Evolutionary conservation across 2,888 invertebrate species (phyloP).

Genomic region (Calephelis perditalis): DNA sequence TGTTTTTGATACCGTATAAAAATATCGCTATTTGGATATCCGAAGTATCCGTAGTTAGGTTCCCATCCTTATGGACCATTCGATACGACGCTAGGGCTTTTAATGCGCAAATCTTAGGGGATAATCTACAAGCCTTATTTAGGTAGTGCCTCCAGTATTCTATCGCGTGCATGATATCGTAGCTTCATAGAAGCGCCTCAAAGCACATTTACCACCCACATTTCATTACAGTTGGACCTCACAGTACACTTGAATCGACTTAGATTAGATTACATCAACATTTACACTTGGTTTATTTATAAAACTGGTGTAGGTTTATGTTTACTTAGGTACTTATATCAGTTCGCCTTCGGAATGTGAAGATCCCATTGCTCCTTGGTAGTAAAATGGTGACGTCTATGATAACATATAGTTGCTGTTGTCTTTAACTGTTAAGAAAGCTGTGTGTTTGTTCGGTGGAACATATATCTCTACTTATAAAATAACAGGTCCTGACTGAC

Average conservation of each 20-base stretch:
- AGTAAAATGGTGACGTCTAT: too few species aligned
- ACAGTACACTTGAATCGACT: constrained; percentile 10
- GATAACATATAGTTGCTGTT: too few species aligned
- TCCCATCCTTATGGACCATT: background rate
- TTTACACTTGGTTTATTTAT: background rate
- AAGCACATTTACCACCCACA: constrained; percentile 27
- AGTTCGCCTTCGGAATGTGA: too few species aligned
- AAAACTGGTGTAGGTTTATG: too few species aligned
- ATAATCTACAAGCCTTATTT: constrained; percentile 35
- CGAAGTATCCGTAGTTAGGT: background rate
- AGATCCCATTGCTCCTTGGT: too few species aligned
- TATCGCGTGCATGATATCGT: constrained; percentile 26
- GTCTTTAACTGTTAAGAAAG: too few species aligned
- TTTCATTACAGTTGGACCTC: constrained; percentile 17
- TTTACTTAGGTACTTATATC: too few species aligned
- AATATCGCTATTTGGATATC: too few species aligned
- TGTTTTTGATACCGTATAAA: too few species aligned
- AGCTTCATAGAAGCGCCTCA: constrained; percentile 29
- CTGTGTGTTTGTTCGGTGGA: too few species aligned
- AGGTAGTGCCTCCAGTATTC: constrained; percentile 30
- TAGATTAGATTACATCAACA: constrained; percentile 7
- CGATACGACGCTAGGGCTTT: constrained; percentile 16
- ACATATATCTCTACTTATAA: too few species aligned
- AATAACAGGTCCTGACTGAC: too few species aligned
- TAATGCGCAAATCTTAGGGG: constrained; percentile 31